Conservation (phyloP, 1,140 invertebrate species). For the Magallana ariakensis region DNA sequence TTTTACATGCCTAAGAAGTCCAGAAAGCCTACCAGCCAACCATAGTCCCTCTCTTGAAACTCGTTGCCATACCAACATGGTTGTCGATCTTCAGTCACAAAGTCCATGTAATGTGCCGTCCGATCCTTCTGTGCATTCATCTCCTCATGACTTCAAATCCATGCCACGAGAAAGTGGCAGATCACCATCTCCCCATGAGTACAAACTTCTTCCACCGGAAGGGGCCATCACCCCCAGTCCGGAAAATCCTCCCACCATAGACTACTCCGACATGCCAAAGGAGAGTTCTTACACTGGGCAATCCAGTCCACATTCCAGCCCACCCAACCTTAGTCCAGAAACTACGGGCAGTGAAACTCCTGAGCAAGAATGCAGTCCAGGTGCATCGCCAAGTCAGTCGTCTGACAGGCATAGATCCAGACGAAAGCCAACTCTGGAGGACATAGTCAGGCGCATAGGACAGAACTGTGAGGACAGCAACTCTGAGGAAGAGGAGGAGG, state of each 20-base stretch:
- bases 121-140: conserved; percentile 50
- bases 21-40: conserved; percentile 41
- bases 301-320: conserved; percentile 50
- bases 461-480: conserved; percentile 68
- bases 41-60: conserved; percentile 48
- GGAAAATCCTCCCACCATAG: conserved; percentile 62
- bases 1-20: conserved; percentile 55
- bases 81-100: conserved; percentile 59
- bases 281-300: conserved; percentile 48
- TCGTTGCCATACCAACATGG: conserved; percentile 53
- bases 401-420: conserved; percentile 65
- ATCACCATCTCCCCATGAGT: conserved; percentile 50
- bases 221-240: conserved; percentile 65
- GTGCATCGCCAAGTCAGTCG: conserved; percentile 53
- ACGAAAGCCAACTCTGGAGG: conserved; percentile 74
- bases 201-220: conserved; percentile 63
- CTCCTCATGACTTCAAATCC: conserved; percentile 55
- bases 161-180: conserved; percentile 45
- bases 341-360: conserved; percentile 56
- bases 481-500: conserved; percentile 59
- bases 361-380: conserved; percentile 59
- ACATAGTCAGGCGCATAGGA: conserved; percentile 73
- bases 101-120: conserved; percentile 50
- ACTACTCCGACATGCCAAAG: conserved; percentile 57
- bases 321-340: conserved; percentile 63